phyloP scores from a whole-genome alignment of 30 jellyfish, hydroid and myxozoan species.

The Haliclystus octoradiatus region DNA sequence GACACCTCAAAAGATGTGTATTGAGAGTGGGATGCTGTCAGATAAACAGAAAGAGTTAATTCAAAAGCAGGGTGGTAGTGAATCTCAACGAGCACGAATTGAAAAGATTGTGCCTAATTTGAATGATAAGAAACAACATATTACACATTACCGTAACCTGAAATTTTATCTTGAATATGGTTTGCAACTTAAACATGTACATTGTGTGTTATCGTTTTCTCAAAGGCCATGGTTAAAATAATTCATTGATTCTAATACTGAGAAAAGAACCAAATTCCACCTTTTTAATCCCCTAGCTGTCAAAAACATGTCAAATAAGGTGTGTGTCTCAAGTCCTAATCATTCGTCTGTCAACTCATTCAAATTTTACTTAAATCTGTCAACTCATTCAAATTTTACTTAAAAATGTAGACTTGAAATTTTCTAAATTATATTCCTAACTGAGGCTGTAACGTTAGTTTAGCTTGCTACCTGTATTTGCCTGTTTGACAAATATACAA shows the following conservation, averaged over 20 bases:
- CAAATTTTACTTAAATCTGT: too few species aligned
- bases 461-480: too few species aligned
- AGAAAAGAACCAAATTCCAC: neutral
- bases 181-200: neutral
- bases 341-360: too few species aligned
- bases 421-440: too few species aligned
- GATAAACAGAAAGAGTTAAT: neutral
- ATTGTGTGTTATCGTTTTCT: conserved; percentile 5
- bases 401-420: too few species aligned
- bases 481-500: too few species aligned
- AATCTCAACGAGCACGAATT: neutral
- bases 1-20: conserved; percentile 1
- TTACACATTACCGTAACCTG: conserved; percentile 10
- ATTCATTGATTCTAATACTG: conserved; percentile 14
- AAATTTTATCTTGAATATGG: neutral
- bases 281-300: too few species aligned
- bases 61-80: neutral
- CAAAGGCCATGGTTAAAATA: conserved; percentile 5
- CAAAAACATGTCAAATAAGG: too few species aligned
- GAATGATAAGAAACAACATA: neutral
- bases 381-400: too few species aligned
- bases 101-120: neutral
- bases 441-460: too few species aligned
- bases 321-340: too few species aligned
- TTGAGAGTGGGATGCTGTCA: neutral